Percentiles rank a stretch among this genome's conserved stretches.
phyloP scores from a whole-genome alignment of 2,797 vertebrate species.

The Sebastes paucispinis region DNA sequence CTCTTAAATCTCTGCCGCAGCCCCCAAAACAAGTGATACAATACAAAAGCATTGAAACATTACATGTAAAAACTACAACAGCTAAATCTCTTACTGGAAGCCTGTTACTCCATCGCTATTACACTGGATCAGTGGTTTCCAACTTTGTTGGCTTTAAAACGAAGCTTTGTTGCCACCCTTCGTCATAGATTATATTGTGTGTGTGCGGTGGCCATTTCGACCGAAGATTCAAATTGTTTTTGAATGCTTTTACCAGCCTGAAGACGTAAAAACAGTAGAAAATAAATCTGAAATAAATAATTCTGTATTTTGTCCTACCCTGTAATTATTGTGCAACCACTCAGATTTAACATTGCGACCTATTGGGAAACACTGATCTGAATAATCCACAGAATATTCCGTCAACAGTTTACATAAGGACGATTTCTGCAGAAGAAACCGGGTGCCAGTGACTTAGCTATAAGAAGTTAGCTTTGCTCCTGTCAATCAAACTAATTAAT shows the following conservation, averaged over 20 bases:
- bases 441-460: background rate
- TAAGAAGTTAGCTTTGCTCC: background rate
- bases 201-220: background rate
- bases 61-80: background rate
- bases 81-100: background rate
- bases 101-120: background rate
- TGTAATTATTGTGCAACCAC: background rate
- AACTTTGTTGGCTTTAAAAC: background rate
- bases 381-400: conserved; percentile 1
- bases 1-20: background rate
- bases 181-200: background rate
- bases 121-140: background rate
- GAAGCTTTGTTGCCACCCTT: background rate
- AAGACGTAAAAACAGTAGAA: background rate
- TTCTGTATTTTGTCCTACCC: background rate
- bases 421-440: conserved; percentile 1
- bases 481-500: conserved; percentile 38
- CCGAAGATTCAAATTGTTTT: background rate
- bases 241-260: background rate
- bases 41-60: background rate
- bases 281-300: background rate
- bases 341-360: background rate
- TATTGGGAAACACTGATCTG: background rate
- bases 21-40: background rate
- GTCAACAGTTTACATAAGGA: conserved; percentile 1